Evolutionary conservation across 1,140 invertebrate species (phyloP), one percentile per base, ranked within the genome.

Genomic region (Cherax quadricarinatus): DNA sequence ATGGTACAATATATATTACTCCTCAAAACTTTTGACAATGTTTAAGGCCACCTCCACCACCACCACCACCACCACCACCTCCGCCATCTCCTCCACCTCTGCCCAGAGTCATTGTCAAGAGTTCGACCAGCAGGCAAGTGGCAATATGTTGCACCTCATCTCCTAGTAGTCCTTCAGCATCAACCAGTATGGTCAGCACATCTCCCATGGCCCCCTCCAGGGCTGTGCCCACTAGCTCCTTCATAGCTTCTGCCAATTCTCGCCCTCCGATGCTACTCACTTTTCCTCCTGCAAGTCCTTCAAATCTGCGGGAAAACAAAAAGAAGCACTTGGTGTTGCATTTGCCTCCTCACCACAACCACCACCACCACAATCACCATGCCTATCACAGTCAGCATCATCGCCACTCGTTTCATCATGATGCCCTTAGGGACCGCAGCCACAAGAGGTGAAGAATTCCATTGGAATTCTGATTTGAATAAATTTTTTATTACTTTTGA

Each of bases 361-460:
- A 88, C 62, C 83, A 73, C 21, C 85, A 86, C 24, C 93, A 93
- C 83, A 81, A 84, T 75, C 85, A 92, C 81, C 84, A 86, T 48
- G 82, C 79, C 70, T 53, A 81, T 73, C 85, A 73, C 30, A 85
- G 86, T 81, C 91, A 88, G 53, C 86, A 88, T 48, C 91, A 88
- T 60, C 86, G 66, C 81, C 86, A 92, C 80, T 9, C 57, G 49
- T 57, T 73, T 70, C 82, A 89, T 66, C 89, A 91, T 51, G 89
- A 88, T 16, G 85, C 81, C 66, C 89, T 88, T 62, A 86, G 90
- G 57, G 90, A 91, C 60, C 90, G 90, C 78, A 79, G 83, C 9
- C 90, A 91, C 78, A 93, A 93, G 89, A 93, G 93, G 93, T 93
- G 93, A 93, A 70, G 80, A 57, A 73, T 30, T 75, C n/a, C 70